Conservation (phyloP, 1,140 invertebrate genomes). For the Anastrepha obliqua region DNA sequence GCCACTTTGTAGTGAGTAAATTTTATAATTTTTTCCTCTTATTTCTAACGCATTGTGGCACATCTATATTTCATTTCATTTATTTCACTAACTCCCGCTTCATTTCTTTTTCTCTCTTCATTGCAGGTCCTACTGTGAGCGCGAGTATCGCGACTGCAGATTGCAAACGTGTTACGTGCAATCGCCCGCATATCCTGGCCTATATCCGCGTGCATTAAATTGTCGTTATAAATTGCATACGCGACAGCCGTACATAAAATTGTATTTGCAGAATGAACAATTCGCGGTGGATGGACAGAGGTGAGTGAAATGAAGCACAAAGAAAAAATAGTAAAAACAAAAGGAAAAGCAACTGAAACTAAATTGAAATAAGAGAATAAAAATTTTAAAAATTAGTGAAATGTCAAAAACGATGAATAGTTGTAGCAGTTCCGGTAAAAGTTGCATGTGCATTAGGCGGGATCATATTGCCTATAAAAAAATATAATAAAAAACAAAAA, state of each 20-base stretch:
- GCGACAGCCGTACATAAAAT: conserved; percentile 89
- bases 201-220: conserved; percentile 91
- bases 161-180: conserved; percentile 95
- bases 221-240: conserved; percentile 93
- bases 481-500: no score
- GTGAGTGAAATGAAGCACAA: conserved; percentile 60
- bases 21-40: neutral
- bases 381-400: no score
- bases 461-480: no score
- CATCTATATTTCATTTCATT: neutral
- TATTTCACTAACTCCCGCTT: neutral
- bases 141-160: conserved; percentile 88
- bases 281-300: conserved; percentile 95
- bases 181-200: conserved; percentile 92
- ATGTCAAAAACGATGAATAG: no score
- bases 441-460: no score
- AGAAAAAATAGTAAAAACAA: neutral
- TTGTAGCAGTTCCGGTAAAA: no score
- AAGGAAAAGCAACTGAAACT: no score
- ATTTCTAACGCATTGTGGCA: neutral
- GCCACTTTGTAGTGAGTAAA: neutral
- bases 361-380: no score
- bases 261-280: conserved; percentile 94
- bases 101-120: conserved; percentile 10
- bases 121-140: conserved; percentile 88